A percentile compares a stretch with the other conserved stretches of the same genome.
These are phyloP conservation scores for Drosophila algonquin DNA, from an alignment of 2,888 invertebrate species.

Conservation along the genomic window DNA sequence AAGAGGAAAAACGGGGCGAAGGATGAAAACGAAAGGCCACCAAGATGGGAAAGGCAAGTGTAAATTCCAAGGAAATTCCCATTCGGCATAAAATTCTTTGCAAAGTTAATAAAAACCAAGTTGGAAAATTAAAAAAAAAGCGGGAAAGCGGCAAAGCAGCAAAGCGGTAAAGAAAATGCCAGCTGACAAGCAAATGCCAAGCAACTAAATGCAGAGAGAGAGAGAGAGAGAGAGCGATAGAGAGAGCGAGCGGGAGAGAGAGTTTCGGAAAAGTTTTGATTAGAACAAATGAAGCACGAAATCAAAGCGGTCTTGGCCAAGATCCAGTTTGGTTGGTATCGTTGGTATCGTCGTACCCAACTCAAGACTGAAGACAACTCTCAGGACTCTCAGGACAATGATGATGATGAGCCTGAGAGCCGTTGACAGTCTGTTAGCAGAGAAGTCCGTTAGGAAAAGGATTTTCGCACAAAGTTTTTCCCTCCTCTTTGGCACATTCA, in stretches of 20 bases:
- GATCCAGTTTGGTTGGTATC: neutral
- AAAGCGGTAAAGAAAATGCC: conserved; percentile 10
- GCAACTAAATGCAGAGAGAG: conserved; percentile 37
- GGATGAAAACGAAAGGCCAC: conserved; percentile 7
- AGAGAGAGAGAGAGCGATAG: neutral
- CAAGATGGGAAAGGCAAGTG: conserved; percentile 53
- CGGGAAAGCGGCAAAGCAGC: conserved; percentile 7
- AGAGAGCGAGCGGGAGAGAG: neutral
- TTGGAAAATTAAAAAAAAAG: conserved; percentile 46
- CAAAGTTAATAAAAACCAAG: conserved; percentile 63
- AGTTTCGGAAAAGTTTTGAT: conserved; percentile 66
- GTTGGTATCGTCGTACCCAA: neutral
- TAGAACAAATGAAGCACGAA: conserved; percentile 77
- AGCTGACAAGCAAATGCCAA: conserved; percentile 55
- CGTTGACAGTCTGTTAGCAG: conserved; percentile 51
- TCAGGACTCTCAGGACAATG: conserved; percentile 58
- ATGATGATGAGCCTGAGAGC: conserved; percentile 58
- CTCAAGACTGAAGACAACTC: conserved; percentile 19
- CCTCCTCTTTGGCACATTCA: conserved; percentile 62
- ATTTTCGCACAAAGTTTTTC: conserved; percentile 57
- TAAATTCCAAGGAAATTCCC: conserved; percentile 65
- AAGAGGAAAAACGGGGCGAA: conserved; percentile 19
- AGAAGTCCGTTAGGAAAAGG: conserved; percentile 53
- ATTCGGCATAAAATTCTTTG: conserved; percentile 58
- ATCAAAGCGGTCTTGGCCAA: conserved; percentile 64